phyloP scores from a whole-genome alignment of 2,888 invertebrate species.

The Tanytarsus gracilentus region DNA sequence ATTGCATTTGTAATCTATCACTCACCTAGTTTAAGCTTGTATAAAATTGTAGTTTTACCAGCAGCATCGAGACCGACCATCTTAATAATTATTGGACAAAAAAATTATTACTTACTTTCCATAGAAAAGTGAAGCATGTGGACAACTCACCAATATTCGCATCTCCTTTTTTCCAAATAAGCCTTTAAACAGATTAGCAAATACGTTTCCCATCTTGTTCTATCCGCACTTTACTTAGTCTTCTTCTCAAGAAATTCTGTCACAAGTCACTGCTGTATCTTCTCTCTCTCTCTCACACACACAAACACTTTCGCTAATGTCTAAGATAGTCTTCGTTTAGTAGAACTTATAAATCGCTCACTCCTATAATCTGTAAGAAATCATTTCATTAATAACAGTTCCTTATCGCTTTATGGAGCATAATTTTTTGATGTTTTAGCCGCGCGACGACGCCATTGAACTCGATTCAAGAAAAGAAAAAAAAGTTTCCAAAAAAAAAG shows the following conservation, averaged over 20 bases:
- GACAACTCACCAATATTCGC: conserved; percentile 68
- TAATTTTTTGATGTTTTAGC: no score
- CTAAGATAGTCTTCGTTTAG: no score
- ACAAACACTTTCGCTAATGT: no score
- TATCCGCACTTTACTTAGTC: conserved; percentile 34
- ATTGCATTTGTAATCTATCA: conserved; percentile 36
- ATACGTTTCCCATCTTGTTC: conserved; percentile 93
- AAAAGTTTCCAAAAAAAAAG: no score
- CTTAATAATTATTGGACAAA: conserved; percentile 32
- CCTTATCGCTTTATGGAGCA: no score
- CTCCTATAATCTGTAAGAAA: no score
- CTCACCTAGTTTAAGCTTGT: conserved; percentile 99
- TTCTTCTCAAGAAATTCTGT: conserved; percentile 12
- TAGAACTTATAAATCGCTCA: no score
- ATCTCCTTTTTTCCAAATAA: conserved; percentile 99
- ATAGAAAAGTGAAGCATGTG: not conserved
- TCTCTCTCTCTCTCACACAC: no score
- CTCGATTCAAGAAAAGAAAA: no score
- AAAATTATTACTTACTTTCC: not conserved
- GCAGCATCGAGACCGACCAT: conserved; percentile 99
- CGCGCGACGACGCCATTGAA: conserved; percentile 29
- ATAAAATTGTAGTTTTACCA: conserved; percentile 99
- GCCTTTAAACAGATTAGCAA: conserved; percentile 96
- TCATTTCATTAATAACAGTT: no score
- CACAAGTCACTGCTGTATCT: conserved; percentile 21